These are phyloP conservation scores for Rutilus rutilus DNA, from an alignment of 2,113 vertebrate genomes.

Conservation along the genomic window DNA sequence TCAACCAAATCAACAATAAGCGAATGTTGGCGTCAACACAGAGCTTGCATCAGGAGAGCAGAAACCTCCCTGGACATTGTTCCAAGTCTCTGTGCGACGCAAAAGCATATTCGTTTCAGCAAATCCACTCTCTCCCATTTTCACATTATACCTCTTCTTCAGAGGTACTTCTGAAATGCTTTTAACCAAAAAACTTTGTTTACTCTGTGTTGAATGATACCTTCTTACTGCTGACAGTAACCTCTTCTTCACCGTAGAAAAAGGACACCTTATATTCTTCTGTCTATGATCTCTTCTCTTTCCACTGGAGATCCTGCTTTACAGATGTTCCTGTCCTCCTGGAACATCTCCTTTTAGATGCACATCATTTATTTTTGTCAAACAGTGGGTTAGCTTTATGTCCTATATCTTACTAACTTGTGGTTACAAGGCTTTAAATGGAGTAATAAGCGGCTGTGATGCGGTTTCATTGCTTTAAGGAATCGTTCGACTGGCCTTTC, in stretches of 20 bases:
- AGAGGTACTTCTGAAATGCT: constrained; percentile 88
- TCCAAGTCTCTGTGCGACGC: constrained; percentile 42
- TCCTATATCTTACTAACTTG: constrained; percentile 71
- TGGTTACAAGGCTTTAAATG: constrained; percentile 84
- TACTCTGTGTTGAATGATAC: constrained; percentile 55
- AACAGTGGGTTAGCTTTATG: constrained; percentile 73
- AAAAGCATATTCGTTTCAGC: constrained; percentile 50
- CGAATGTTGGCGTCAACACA: constrained; percentile 49
- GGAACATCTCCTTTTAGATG: constrained; percentile 72
- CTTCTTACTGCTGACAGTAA: constrained; percentile 67
- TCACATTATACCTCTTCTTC: constrained; percentile 74
- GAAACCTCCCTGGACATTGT: constrained; percentile 35
- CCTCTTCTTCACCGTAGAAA: constrained; percentile 76
- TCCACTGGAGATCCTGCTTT: constrained; percentile 77
- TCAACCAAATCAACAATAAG: constrained; percentile 34
- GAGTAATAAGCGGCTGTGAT: constrained; percentile 78
- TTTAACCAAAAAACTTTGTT: constrained; percentile 91
- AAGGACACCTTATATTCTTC: constrained; percentile 46
- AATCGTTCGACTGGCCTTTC: constrained; percentile 67
- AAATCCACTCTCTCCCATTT: constrained; percentile 45
- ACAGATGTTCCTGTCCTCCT: constrained; percentile 79
- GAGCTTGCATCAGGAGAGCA: constrained; percentile 56
- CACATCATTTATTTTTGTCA: constrained; percentile 72
- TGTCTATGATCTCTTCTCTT: constrained; percentile 65
- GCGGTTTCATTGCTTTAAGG: constrained; percentile 80